Conservation (phyloP, 2,888 invertebrate species). For the Volucella inanis region DNA sequence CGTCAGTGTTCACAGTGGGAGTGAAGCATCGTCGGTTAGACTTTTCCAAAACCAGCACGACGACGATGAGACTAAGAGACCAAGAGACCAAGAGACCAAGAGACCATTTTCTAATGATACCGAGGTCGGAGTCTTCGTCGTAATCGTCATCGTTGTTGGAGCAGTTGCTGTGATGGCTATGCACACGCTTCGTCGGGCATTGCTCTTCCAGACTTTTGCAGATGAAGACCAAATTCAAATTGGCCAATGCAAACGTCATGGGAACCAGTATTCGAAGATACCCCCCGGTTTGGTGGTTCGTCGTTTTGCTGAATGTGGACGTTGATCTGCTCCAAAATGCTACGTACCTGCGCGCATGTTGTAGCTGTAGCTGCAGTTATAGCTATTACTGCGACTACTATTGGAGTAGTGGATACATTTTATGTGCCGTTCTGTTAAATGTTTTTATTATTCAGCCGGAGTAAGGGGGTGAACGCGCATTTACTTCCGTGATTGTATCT, state of each 20-base stretch:
- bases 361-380: slow-evolving; percentile 12
- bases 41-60: slow-evolving; percentile 48
- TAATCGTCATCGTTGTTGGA: slow-evolving; percentile 32
- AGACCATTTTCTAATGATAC: slow-evolving; percentile 71
- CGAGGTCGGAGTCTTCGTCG: slow-evolving; percentile 61
- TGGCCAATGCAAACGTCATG: slow-evolving; percentile 70
- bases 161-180: slow-evolving; percentile 19
- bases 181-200: slow-evolving; percentile 60
- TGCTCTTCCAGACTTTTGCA: slow-evolving; percentile 35
- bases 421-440: slow-evolving; percentile 70
- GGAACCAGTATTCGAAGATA: slow-evolving; percentile 46
- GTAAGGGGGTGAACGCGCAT: slow-evolving; percentile 62
- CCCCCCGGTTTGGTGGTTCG: slow-evolving; percentile 1
- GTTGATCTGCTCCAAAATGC: slow-evolving; percentile 34
- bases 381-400: too few relatives aligned
- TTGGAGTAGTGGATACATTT: slow-evolving; percentile 43
- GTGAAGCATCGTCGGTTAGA: slow-evolving; percentile 24
- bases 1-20: slow-evolving; percentile 61
- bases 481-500: slow-evolving; percentile 74
- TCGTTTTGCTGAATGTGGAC: slow-evolving; percentile 5
- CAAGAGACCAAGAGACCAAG: slow-evolving; percentile 59
- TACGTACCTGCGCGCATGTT: slow-evolving; percentile 27
- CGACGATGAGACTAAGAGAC: slow-evolving; percentile 43
- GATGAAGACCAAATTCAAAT: slow-evolving; percentile 67
- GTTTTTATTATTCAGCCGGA: slow-evolving; percentile 69